These are phyloP conservation scores for Epinephelus coioides DNA, from an alignment of 2,797 vertebrate species.

Conservation along the genomic window DNA sequence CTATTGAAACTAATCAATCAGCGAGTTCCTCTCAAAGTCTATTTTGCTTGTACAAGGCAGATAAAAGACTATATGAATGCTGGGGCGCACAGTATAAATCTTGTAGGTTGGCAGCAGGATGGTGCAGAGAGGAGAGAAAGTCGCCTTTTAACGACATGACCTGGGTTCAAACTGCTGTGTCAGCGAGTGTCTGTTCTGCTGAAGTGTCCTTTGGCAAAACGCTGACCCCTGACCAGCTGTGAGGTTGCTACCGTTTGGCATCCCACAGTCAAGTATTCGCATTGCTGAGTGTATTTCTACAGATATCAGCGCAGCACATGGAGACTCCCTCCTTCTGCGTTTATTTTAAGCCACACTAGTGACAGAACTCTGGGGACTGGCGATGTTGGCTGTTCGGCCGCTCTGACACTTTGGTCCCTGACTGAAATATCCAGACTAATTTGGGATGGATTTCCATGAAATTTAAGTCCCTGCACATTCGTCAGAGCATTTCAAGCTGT, in stretches of 20 bases:
- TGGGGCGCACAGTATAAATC: conserved; percentile 35
- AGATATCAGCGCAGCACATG: not conserved
- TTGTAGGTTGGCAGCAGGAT: conserved; percentile 4
- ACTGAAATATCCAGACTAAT: conserved; percentile 5
- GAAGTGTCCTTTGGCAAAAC: conserved; percentile 14
- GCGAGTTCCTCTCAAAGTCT: conserved; percentile 41
- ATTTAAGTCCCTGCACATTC: too few relatives aligned
- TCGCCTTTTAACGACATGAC: conserved; percentile 34
- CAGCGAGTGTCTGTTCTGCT: conserved; percentile 18
- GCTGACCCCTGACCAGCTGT: conserved; percentile 1
- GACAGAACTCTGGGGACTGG: not conserved
- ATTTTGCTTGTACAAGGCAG: conserved; percentile 32
- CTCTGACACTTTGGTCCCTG: too few relatives aligned
- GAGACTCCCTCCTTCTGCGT: not conserved
- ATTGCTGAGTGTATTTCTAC: not conserved
- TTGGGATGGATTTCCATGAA: not conserved
- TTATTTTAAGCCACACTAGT: not conserved
- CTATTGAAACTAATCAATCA: conserved; percentile 69
- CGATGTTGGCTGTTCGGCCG: not conserved
- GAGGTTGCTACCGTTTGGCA: not conserved
- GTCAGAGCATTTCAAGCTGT: too few relatives aligned
- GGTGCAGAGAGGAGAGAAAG: not conserved
- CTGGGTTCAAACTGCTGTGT: conserved; percentile 31
- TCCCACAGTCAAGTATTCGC: not conserved
- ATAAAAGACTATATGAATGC: conserved; percentile 2